These are phyloP conservation scores for Campoplex capitator DNA, from an alignment of 2,888 invertebrate species.

Conservation along the genomic window DNA sequence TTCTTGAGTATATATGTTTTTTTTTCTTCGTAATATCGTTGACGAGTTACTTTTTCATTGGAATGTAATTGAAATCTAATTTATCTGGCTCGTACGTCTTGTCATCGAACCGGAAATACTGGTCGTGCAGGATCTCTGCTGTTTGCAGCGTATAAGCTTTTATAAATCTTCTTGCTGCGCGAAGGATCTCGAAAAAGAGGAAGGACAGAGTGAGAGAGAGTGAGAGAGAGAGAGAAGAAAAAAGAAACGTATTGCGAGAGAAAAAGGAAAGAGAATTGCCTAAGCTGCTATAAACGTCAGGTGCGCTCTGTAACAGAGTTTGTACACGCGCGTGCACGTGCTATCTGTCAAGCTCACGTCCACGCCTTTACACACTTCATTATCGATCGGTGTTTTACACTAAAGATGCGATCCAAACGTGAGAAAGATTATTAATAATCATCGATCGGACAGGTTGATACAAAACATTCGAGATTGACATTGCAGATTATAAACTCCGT, in stretches of 20 bases:
- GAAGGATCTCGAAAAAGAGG: conserved; percentile 18
- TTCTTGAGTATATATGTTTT: background rate
- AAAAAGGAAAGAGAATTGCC: conserved; percentile 24
- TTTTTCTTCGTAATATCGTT: background rate
- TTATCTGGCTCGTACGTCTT: conserved; percentile 42
- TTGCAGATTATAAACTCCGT: background rate
- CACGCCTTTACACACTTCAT: conserved; percentile 52
- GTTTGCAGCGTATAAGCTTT: conserved; percentile 23
- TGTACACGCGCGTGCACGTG: conserved; percentile 35
- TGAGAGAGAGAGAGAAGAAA: background rate
- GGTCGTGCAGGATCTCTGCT: conserved; percentile 37
- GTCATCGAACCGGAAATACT: conserved; percentile 44
- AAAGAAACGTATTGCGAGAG: conserved; percentile 3
- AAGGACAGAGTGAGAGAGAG: background rate
- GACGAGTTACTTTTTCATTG: conserved; percentile 6
- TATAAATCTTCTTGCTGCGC: conserved; percentile 5
- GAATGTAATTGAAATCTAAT: conserved; percentile 18
- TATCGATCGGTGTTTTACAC: conserved; percentile 38
- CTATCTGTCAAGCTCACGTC: conserved; percentile 48
- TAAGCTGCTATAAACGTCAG: conserved; percentile 40
- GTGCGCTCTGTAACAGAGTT: conserved; percentile 12
- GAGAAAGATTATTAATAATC: conserved; percentile 24
- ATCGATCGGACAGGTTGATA: conserved; percentile 25
- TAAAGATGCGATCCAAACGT: conserved; percentile 35
- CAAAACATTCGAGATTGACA: conserved; percentile 26